Conservation (phyloP, 2,113 vertebrate species). For the Ramphastos sulfuratus region DNA sequence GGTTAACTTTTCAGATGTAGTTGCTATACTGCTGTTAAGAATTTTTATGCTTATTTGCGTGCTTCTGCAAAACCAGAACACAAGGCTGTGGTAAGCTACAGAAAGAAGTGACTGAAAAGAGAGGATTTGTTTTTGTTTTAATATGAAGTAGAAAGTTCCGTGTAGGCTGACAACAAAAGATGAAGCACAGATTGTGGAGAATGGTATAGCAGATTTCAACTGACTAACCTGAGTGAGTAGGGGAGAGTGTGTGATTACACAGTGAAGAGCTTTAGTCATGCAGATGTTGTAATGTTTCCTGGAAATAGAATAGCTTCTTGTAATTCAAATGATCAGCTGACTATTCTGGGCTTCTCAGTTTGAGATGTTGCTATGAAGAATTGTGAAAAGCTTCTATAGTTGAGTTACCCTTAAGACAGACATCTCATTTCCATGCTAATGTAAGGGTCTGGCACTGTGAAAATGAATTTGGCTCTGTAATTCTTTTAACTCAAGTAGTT, state of each 20-base stretch:
- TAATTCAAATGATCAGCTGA: background rate
- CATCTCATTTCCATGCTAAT: background rate
- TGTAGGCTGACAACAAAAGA: background rate
- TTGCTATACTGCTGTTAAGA: background rate
- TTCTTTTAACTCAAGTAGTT: background rate
- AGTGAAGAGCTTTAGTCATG: background rate
- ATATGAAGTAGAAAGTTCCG: background rate
- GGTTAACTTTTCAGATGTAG: background rate
- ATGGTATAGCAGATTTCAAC: background rate
- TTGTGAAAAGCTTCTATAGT: background rate
- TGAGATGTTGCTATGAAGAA: background rate
- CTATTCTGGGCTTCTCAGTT: background rate
- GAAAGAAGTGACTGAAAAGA: background rate
- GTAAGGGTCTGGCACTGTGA: background rate
- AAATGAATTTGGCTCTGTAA: background rate
- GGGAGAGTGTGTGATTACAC: background rate
- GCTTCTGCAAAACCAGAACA: background rate
- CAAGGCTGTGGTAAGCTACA: background rate
- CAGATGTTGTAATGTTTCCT: background rate
- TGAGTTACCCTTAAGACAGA: background rate
- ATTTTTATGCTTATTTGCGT: background rate
- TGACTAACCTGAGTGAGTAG: background rate
- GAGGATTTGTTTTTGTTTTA: background rate
- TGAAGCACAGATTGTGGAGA: background rate
- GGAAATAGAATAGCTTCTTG: background rate